phyloP scores from a whole-genome alignment of 2,888 invertebrate genomes.

The Ennomos quercinarius region DNA sequence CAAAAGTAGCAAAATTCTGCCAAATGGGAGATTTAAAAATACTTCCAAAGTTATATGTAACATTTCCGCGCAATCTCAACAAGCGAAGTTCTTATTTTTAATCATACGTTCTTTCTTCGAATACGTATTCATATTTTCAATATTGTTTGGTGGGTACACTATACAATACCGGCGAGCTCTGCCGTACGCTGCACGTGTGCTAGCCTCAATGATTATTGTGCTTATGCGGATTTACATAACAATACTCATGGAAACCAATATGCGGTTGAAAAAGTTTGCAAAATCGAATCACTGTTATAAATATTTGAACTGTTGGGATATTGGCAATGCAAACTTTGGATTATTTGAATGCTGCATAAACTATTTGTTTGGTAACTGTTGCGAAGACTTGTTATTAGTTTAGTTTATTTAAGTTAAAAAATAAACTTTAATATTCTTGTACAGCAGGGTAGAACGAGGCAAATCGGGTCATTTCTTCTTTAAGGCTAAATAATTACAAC shows the following conservation, averaged over 20 bases:
- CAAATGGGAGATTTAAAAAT: background rate
- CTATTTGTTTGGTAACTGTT: too few relatives aligned
- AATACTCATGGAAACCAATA: slow-evolving; percentile 36
- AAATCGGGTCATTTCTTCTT: too few relatives aligned
- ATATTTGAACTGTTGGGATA: background rate
- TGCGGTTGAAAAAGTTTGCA: slow-evolving; percentile 23
- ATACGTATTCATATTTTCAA: slow-evolving; percentile 73
- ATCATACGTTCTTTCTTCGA: slow-evolving; percentile 57
- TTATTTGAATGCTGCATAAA: background rate
- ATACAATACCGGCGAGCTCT: slow-evolving; percentile 55
- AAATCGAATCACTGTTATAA: slow-evolving; percentile 1
- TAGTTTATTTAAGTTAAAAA: too few relatives aligned
- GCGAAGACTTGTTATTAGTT: too few relatives aligned
- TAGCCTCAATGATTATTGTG: slow-evolving; percentile 76
- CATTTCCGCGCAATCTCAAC: slow-evolving; percentile 11
- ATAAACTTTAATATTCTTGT: too few relatives aligned
- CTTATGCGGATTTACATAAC: slow-evolving; percentile 54
- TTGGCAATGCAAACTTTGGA: slow-evolving; percentile 3
- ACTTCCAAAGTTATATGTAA: background rate
- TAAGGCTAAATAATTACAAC: too few relatives aligned
- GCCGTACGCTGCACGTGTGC: slow-evolving; percentile 69
- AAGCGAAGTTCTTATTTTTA: slow-evolving; percentile 45
- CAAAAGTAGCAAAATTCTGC: background rate
- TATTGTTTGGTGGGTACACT: slow-evolving; percentile 66
- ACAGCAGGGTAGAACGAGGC: too few relatives aligned